Percentiles rank a stretch among this genome's conserved stretches.
Evolutionary conservation across 1,140 invertebrate genomes (phyloP).

Genomic region (Neodiprion lecontei): DNA sequence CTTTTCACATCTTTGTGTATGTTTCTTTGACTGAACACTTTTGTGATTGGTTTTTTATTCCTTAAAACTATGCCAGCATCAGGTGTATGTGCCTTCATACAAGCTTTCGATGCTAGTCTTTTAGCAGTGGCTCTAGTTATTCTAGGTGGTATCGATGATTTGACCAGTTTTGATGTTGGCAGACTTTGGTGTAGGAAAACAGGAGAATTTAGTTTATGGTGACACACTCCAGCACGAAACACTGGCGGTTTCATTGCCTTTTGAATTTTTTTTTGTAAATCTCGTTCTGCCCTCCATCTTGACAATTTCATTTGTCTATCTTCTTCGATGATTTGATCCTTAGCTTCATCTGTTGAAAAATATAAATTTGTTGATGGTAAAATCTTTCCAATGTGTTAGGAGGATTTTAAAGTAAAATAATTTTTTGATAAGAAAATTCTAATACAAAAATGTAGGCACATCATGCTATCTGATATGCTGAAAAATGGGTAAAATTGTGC

Average conservation of each 20-base stretch:
- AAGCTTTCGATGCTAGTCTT: constrained; percentile 40
- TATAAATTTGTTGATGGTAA: neutral
- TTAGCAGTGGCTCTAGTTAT: constrained; percentile 50
- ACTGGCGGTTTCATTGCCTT: constrained; percentile 44
- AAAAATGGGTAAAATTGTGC: too few relatives aligned
- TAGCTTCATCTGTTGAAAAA: neutral
- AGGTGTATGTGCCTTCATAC: constrained; percentile 9
- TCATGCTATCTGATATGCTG: too few relatives aligned
- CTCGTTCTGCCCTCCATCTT: constrained; percentile 51
- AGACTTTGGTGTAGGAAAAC: constrained; percentile 17
- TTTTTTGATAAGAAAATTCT: too few relatives aligned
- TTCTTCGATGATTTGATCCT: neutral
- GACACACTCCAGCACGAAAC: constrained; percentile 55
- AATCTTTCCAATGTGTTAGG: neutral
- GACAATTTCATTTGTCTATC: constrained; percentile 31
- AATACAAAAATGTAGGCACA: too few relatives aligned
- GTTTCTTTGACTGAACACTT: neutral
- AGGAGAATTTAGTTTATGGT: constrained; percentile 50
- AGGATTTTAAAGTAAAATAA: too few relatives aligned
- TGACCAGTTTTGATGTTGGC: constrained; percentile 14
- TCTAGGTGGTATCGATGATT: constrained; percentile 21
- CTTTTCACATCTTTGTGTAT: neutral
- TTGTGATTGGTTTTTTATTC: constrained; percentile 6
- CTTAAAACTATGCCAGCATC: constrained; percentile 5
- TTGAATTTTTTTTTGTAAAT: constrained; percentile 39